Base-by-base conservation (phyloP, 2,797 vertebrate genomes). In the Peromyscus nudipes region DNA sequence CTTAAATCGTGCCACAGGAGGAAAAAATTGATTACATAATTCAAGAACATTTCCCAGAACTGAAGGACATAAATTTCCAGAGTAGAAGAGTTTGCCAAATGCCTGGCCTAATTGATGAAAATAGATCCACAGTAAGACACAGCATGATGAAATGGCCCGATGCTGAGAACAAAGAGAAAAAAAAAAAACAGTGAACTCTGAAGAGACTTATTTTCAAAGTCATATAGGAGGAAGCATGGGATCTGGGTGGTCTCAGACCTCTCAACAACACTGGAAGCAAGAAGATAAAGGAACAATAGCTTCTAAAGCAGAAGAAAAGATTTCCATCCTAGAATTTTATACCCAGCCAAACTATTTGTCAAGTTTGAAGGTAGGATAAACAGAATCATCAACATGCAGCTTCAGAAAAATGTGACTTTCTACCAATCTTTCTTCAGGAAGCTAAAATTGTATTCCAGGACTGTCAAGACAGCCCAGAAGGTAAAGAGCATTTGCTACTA, bases 1-100 rank as follows among this genome's bases (percentile, higher is more conserved):
- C 60, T 82, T 93, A 93, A 91, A 92, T 65, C 62, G 96, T 34
- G 4, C 21, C 75, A 31, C 69, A 62, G 21, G 29, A 91, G 64
- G 29, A 76, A 95, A 96, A 76, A 31, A 83, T 75, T 3, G 5
- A 71, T 91, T 92, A 87, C 37, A 76, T 92, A 97, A 93, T 80
- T 95, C 60, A 89, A 87, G 76, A 94, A 91, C 43, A 89, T 83
- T 96, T 93, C 90, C 69, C 81, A 97, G 69, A 93, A 87, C 34
- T 92, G 69, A 95, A 90, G 69, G 79, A 93, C 76, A 94, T 90
- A 89, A 86, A 93, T 94, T 90, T 90, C 46, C 80, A 92, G 84
- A 95, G 76, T 89, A 87, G 95, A 94, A 91, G 62, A 49, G 49
- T 34, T 90, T 49, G 75, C 37, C 21, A 95, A 96, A 71, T 57